phyloP scores from a whole-genome alignment of 2,888 invertebrate genomes.

The Trichopoda pennipes region DNA sequence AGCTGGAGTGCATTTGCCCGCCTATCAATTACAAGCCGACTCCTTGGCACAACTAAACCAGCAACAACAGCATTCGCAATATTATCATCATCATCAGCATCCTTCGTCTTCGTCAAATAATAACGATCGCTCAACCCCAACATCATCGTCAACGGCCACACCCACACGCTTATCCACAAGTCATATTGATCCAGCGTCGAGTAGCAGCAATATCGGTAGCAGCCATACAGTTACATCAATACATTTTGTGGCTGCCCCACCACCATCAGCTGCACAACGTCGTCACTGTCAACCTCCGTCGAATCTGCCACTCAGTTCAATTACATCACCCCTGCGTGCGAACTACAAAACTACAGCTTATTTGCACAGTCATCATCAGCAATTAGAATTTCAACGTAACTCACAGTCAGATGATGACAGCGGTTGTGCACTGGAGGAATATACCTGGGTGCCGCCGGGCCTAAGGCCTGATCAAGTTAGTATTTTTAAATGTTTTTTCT shows the following conservation, averaged over 20 bases:
- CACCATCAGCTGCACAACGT: constrained; percentile 71
- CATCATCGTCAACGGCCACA: constrained; percentile 70
- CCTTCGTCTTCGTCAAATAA: constrained; percentile 57
- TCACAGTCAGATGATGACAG: constrained; percentile 98
- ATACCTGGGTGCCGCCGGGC: constrained; percentile 98
- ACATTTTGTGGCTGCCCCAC: constrained; percentile 76
- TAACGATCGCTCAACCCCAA: constrained; percentile 69
- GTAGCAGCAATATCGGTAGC: constrained; percentile 72
- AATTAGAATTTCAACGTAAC: constrained; percentile 88
- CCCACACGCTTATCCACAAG: constrained; percentile 70
- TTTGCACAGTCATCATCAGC: constrained; percentile 79
- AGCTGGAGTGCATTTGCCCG: constrained; percentile 71
- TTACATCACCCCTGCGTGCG: constrained; percentile 78
- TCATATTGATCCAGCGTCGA: constrained; percentile 73
- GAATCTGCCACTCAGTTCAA: constrained; percentile 77
- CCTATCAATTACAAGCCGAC: constrained; percentile 71
- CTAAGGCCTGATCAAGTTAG: constrained; percentile 96
- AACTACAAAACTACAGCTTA: constrained; percentile 78
- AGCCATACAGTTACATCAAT: constrained; percentile 74
- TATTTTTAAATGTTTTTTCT: constrained; percentile 25
- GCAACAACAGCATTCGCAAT: constrained; percentile 66
- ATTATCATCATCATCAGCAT: constrained; percentile 56
- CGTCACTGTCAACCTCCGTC: constrained; percentile 75
- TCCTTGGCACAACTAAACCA: constrained; percentile 66
- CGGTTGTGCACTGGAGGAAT: constrained; percentile 98